phyloP scores from a whole-genome alignment of 2,888 invertebrate genomes.

The Amphimallon solstitiale region DNA sequence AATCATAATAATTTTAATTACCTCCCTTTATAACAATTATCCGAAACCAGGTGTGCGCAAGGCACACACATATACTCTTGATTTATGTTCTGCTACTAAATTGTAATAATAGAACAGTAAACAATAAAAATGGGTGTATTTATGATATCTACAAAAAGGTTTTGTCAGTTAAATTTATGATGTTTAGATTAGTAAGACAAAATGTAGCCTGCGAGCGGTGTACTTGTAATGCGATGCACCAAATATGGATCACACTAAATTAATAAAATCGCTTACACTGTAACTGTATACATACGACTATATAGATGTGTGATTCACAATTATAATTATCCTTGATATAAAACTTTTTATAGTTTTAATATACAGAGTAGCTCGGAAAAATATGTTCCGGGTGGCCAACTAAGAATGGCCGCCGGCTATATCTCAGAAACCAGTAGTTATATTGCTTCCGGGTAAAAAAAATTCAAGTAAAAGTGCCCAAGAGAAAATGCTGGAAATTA shows the following conservation, averaged over 20 bases:
- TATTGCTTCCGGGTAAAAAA: too few relatives aligned
- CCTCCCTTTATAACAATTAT: constrained; percentile 31
- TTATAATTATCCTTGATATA: too few relatives aligned
- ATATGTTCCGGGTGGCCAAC: too few relatives aligned
- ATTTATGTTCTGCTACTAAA: constrained; percentile 34
- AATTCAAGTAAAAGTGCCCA: too few relatives aligned
- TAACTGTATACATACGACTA: constrained; percentile 4
- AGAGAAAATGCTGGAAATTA: too few relatives aligned
- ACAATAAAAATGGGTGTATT: constrained; percentile 37
- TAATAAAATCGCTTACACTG: constrained; percentile 9
- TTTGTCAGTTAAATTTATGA: constrained; percentile 38
- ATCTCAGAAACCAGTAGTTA: too few relatives aligned
- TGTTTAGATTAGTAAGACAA: constrained; percentile 37
- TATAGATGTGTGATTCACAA: background rate
- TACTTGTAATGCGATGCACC: constrained; percentile 3
- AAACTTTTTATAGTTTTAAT: too few relatives aligned
- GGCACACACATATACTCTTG: constrained; percentile 30
- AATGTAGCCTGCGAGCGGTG: constrained; percentile 23
- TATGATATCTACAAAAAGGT: constrained; percentile 38
- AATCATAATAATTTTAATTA: constrained; percentile 33
- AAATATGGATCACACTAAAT: constrained; percentile 15
- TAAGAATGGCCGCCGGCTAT: too few relatives aligned
- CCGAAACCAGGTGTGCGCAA: constrained; percentile 35
- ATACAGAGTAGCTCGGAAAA: too few relatives aligned
- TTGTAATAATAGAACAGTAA: constrained; percentile 36